Evolutionary conservation across 2,113 vertebrate genomes (phyloP), one percentile per base, ranked within the genome.

Genomic region (Raphicerus campestris): DNA sequence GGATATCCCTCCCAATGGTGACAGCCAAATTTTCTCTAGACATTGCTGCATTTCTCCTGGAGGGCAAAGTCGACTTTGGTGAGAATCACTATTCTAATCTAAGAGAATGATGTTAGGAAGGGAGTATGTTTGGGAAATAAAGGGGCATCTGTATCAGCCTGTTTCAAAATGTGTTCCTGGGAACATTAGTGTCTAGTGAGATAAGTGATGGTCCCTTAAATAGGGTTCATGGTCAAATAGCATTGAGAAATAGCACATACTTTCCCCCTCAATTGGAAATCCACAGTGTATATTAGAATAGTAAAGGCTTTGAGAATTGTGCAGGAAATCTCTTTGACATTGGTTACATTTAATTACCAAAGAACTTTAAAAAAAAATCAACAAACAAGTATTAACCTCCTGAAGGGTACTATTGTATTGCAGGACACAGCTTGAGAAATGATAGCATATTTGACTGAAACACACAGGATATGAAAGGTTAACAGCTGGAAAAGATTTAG

Each of bases 181-280:
- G 96, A 96, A 96, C 90, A 87, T 61, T 84, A 56, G 61, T 39
- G 35, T 97, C 97, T 91, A 89, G 78, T 95, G 91, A 98, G 96
- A 88, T 95, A 94, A 93, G 20, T 56, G 19, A 47, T 51, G 45
- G 60, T 80, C 70, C 70, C 85, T 78, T 87, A 70, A 92, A 63
- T 58, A 92, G 56, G 85, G 90, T 92, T 94, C 88, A 53, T 42
- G 61, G 82, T 91, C 82, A 89, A 39, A 51, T 30, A 84, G 63
- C 49, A 15, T 53, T 93, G 94, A 73, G 93, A 97, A 96, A 94
- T 61, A 19, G 26, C 88, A 13, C 58, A 42, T 53, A 49, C 56
- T 96, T 86, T 84, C 0, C 70, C 26, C 42, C 56, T 75, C 55
- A 42, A 11, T 4, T 91, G 83, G 56, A 96, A 63, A 92, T n/a